phyloP scores from a whole-genome alignment of 2,797 vertebrate genomes.

The Florisuga fusca region DNA sequence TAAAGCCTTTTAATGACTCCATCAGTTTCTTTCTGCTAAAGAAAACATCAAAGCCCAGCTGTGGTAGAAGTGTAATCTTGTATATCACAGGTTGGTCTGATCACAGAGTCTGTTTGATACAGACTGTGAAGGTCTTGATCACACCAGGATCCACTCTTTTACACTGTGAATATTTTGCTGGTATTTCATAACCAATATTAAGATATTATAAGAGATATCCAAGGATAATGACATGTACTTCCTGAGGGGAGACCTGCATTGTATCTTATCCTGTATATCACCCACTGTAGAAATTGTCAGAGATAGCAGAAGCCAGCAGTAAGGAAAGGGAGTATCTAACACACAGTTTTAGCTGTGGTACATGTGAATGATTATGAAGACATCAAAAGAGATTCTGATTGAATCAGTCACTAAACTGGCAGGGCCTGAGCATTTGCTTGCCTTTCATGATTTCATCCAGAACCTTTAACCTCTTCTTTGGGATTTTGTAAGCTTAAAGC shows the following conservation, averaged over 20 bases:
- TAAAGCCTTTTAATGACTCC: conserved; percentile 29
- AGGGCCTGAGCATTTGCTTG: neutral
- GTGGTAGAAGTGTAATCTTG: neutral
- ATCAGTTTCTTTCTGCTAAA: conserved; percentile 25
- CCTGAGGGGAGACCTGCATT: neutral
- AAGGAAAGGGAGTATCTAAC: neutral
- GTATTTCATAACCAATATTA: neutral
- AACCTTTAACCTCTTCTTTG: neutral
- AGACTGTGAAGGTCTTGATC: conserved; percentile 25
- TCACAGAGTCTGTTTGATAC: conserved; percentile 55
- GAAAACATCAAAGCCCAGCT: conserved; percentile 54
- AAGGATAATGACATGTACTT: neutral
- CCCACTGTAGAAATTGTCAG: neutral
- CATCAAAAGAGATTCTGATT: neutral
- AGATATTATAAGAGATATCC: neutral
- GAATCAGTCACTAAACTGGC: neutral
- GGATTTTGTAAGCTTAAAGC: neutral
- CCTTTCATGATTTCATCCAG: neutral
- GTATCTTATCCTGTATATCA: neutral
- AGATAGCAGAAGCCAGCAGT: neutral
- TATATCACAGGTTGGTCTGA: conserved; percentile 32
- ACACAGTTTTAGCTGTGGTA: neutral
- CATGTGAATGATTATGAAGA: neutral
- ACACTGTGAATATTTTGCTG: neutral
- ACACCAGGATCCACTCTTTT: conserved; percentile 12